Percentiles rank a stretch among this genome's conserved stretches.
Conservation (phyloP, 1,140 invertebrate genomes). For the Psilanteris sp. region DNA sequence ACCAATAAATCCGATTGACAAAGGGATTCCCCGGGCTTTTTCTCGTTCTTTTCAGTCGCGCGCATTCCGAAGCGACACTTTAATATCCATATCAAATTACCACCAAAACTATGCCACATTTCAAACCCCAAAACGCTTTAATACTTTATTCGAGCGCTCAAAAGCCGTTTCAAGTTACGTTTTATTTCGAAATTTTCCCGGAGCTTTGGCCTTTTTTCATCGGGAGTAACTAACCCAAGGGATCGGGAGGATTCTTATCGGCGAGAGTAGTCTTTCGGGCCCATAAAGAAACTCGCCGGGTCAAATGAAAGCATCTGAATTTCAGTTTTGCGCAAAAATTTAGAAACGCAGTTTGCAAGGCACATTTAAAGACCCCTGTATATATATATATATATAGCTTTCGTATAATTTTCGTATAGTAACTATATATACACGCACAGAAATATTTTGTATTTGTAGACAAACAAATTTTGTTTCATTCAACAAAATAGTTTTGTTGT, state of each 20-base stretch:
- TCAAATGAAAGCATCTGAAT: conserved; percentile 5
- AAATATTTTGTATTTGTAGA: no score
- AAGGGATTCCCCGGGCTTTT: conserved; percentile 24
- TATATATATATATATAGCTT: no score
- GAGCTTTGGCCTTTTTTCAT: conserved; percentile 28
- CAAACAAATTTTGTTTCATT: no score
- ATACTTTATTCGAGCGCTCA: conserved; percentile 36
- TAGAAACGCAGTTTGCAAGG: no score
- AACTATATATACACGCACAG: no score
- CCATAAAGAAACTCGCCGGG: not conserved
- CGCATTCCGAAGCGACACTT: conserved; percentile 40
- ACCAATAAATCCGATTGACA: conserved; percentile 41
- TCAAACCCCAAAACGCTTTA: conserved; percentile 39
- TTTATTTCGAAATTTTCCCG: conserved; percentile 44
- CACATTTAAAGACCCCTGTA: no score
- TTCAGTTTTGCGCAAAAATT: no score
- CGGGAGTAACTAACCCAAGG: no score
- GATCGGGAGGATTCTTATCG: conserved; percentile 6
- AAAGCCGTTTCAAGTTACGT: conserved; percentile 48
- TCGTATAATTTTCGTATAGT: no score
- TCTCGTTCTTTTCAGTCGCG: conserved; percentile 7
- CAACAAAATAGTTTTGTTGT: no score
- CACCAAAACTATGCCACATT: conserved; percentile 46
- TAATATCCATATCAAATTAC: conserved; percentile 57
- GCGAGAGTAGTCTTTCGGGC: conserved; percentile 4